phyloP scores from a whole-genome alignment of 2,797 vertebrate genomes.

The Spinus pinus region DNA sequence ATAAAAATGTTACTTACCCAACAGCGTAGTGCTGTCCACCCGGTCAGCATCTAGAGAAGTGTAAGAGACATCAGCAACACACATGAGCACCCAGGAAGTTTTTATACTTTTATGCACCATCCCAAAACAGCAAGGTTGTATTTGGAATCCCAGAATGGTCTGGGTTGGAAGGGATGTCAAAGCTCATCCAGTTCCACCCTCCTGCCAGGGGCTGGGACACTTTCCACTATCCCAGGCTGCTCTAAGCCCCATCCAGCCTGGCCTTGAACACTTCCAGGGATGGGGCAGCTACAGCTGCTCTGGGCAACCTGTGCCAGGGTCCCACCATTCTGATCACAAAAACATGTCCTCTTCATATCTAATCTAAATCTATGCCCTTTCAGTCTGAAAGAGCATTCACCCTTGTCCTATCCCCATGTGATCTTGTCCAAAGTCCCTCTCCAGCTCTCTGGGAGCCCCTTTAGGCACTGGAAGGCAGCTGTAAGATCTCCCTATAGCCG shows the following conservation, averaged over 20 bases:
- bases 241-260: background rate
- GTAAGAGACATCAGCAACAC: background rate
- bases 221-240: background rate
- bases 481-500: background rate
- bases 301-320: background rate
- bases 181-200: background rate
- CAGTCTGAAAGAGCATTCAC: background rate
- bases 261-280: background rate
- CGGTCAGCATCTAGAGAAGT: constrained; percentile 60
- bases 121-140: background rate
- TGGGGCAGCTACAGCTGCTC: background rate
- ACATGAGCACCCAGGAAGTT: background rate
- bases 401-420: background rate
- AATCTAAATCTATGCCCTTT: background rate
- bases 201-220: background rate
- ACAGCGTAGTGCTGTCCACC: constrained; percentile 66
- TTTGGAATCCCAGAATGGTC: background rate
- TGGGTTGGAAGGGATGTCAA: background rate
- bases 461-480: background rate
- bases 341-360: background rate
- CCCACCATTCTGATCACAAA: background rate
- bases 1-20: constrained; percentile 42
- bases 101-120: background rate
- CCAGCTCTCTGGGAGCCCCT: background rate
- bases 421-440: background rate